Percentiles rank a stretch among this genome's conserved stretches.
Evolutionary conservation across 2,113 vertebrate species (phyloP).

Genomic region (Solea senegalensis): DNA sequence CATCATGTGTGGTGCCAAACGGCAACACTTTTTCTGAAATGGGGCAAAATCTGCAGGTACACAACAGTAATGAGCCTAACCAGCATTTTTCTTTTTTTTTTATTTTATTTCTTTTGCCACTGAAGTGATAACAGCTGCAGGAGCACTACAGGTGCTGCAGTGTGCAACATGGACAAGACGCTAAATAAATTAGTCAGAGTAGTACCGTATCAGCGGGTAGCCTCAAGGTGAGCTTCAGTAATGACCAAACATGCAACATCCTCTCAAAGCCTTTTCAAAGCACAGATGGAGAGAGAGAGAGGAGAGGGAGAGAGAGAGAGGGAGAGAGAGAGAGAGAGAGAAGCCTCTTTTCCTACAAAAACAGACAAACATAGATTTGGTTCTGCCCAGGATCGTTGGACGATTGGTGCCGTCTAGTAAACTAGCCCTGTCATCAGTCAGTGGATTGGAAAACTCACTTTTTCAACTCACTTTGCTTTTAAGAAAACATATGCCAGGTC

Average conservation of each 20-base stretch:
- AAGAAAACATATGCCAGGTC: background rate
- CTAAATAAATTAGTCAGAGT: background rate
- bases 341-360: no score
- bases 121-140: background rate
- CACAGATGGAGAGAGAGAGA: no score
- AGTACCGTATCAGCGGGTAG: background rate
- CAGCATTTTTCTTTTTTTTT: background rate
- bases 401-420: no score
- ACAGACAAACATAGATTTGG: no score
- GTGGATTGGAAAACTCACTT: no score
- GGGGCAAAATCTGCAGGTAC: background rate
- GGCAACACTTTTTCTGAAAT: background rate
- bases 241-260: background rate
- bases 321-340: no score
- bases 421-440: no score
- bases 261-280: background rate
- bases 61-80: background rate
- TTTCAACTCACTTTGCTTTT: background rate
- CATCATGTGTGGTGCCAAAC: background rate
- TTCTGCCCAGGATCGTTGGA: no score
- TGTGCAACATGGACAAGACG: background rate
- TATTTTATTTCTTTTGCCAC: background rate
- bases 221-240: background rate
- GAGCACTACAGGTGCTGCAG: background rate
- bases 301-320: no score